These are phyloP conservation scores for Ophonus ardosiacus DNA, from an alignment of 2,888 invertebrate species.

Conservation along the genomic window DNA sequence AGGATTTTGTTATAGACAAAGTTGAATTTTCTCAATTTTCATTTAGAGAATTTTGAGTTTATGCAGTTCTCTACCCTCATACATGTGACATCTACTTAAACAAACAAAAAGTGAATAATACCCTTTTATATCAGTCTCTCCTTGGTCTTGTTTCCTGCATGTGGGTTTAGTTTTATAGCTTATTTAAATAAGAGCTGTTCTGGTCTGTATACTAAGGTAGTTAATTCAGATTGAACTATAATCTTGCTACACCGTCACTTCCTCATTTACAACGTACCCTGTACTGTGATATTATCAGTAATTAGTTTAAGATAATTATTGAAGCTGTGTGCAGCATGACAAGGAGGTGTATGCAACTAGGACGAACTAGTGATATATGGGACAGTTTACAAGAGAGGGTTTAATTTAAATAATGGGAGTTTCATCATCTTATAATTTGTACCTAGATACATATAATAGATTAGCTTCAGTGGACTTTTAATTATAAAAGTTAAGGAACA, in stretches of 20 bases:
- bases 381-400: neutral
- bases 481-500: no score
- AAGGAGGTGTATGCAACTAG: neutral
- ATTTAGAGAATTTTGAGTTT: neutral
- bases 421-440: neutral
- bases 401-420: neutral
- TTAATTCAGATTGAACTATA: conserved; percentile 1
- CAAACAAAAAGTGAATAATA: neutral
- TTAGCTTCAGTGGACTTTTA: no score
- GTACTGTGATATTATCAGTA: conserved; percentile 14
- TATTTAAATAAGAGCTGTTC: neutral
- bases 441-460: no score
- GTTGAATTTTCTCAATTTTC: no score
- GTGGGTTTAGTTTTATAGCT: neutral
- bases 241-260: neutral
- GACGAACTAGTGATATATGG: neutral
- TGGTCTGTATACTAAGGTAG: neutral
- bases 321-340: neutral
- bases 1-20: no score
- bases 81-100: neutral
- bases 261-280: neutral
- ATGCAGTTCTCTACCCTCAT: neutral
- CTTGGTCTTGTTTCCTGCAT: neutral
- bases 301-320: conserved; percentile 13
- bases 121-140: neutral